These are phyloP conservation scores for Cydia strobilella DNA, from an alignment of 1,140 invertebrate genomes.

Conservation along the genomic window DNA sequence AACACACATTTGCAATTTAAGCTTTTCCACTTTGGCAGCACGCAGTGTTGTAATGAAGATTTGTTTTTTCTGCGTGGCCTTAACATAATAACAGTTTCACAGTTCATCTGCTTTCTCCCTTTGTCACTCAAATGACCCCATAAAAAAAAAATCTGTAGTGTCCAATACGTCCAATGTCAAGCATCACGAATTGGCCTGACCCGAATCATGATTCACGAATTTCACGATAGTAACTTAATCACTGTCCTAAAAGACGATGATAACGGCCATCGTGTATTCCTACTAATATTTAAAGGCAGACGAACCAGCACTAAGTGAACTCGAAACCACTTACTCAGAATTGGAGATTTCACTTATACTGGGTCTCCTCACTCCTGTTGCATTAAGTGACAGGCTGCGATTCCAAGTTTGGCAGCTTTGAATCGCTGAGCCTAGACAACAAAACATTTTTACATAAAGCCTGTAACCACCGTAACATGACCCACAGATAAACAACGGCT, in stretches of 20 bases:
- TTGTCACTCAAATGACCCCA: not conserved
- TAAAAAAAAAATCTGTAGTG: slow-evolving; percentile 9
- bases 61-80: no score
- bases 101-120: not conserved
- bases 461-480: not conserved
- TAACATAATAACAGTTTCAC: not conserved
- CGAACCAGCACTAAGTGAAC: no score
- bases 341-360: no score
- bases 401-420: not conserved
- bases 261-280: slow-evolving; percentile 11
- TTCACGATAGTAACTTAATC: slow-evolving; percentile 27
- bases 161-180: not conserved
- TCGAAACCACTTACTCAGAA: no score
- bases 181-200: slow-evolving; percentile 17
- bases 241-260: slow-evolving; percentile 5
- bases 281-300: no score
- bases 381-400: not conserved
- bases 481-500: not conserved
- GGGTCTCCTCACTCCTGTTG: no score
- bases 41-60: no score
- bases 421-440: not conserved
- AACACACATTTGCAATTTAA: no score
- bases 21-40: no score
- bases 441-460: not conserved
- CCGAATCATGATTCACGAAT: slow-evolving; percentile 29